These are phyloP conservation scores for Ypsolopha sequella DNA, from an alignment of 2,888 invertebrate genomes.

Conservation along the genomic window DNA sequence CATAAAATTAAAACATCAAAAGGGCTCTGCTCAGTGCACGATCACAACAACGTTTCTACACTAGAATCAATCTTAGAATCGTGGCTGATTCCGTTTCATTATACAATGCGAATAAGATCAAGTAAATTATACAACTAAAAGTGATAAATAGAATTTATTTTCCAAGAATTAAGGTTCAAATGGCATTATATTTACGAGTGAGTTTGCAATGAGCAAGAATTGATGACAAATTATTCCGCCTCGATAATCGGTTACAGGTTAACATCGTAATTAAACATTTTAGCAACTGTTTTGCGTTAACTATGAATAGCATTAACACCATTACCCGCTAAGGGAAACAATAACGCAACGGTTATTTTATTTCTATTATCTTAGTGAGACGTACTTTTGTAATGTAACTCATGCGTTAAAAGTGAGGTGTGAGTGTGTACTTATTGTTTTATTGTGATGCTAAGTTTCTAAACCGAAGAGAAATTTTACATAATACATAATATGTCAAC, in stretches of 20 bases:
- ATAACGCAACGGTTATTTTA: neutral
- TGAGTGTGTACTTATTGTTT: too few species aligned
- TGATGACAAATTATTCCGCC: conserved; percentile 36
- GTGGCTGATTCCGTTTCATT: too few species aligned
- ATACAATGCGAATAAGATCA: too few species aligned
- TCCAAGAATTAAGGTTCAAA: too few species aligned
- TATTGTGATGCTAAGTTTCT: too few species aligned
- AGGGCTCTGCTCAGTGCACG: conserved; percentile 2
- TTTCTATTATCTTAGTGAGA: neutral
- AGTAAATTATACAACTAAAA: too few species aligned
- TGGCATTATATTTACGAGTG: neutral
- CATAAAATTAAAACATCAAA: conserved; percentile 5
- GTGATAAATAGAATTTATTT: too few species aligned
- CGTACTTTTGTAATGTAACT: too few species aligned
- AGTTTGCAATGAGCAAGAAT: neutral
- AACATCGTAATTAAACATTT: conserved; percentile 18
- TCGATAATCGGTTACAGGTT: conserved; percentile 32
- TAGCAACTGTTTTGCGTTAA: conserved; percentile 9
- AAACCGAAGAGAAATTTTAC: too few species aligned
- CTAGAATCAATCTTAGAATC: too few species aligned
- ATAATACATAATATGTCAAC: too few species aligned
- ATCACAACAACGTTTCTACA: conserved; percentile 3
- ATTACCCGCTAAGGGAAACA: neutral
- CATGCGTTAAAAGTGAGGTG: too few species aligned
- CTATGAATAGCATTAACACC: conserved; percentile 7